Base-by-base conservation (phyloP, 2,113 vertebrate genomes). In the Zapus hudsonius region DNA sequence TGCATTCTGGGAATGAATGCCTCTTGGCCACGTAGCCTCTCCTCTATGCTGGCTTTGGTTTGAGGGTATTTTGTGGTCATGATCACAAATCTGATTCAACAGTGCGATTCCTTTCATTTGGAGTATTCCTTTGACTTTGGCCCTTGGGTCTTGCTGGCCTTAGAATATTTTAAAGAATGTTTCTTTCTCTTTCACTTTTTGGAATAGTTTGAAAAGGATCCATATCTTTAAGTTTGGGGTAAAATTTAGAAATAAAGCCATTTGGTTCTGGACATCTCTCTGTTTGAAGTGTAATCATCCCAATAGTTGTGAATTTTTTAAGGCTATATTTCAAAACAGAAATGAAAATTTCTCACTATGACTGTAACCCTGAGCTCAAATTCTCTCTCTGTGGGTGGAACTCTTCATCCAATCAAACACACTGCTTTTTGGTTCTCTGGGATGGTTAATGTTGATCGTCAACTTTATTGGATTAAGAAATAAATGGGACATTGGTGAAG, bases 291-390 rank as follows among this genome's bases (percentile, higher is more conserved):
- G 72, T 85, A 86, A 76, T 36, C 33, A 76, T 67, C 63, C 52
- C 82, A 73, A 69, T 15, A 42, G 36, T 36, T 40, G 22, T 7
- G 38, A 76, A 52, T 47, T 42, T 72, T 81, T 25, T n/a, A 84
- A 84, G 88, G 22, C 40, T 63, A 15, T 29, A 5, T 29, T 20
- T 55, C 47, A n/a, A 73, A 90, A 73, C 4, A 52, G 44, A 52
- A 38, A 67, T 27, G 66, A 73, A 94, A 57, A 73, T 55, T 85
- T 73, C 33, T 23, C 64, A 70, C 22, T 47, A 61, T 40, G 59
- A 7, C 31, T 52, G 55, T 13, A 47, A 33, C 25, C 20, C 27
- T 15, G 20, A 59, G 17, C 7, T 38, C 61, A 59, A 36, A 15
- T 33, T 0, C 38, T 20, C 61, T 72, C 76, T 70, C 16, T 61